Evolutionary conservation across 2,888 invertebrate genomes (phyloP).

Genomic region (Chymomyza procnemis): DNA sequence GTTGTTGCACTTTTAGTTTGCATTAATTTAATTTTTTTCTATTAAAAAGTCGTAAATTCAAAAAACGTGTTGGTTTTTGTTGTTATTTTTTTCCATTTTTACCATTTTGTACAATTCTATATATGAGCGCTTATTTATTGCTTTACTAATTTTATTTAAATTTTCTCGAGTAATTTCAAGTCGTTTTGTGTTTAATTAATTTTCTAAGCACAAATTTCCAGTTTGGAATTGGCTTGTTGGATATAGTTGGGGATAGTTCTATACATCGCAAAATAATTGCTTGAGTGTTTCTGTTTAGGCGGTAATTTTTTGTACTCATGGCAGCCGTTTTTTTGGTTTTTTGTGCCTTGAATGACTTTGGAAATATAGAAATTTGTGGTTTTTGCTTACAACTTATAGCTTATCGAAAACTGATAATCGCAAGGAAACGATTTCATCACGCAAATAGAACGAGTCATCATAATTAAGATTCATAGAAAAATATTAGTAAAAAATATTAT

Average conservation of each 20-base stretch:
- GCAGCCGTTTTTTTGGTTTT: too few species aligned
- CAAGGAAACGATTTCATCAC: too few species aligned
- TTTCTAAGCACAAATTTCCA: neutral
- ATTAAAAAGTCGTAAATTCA: slow-evolving; percentile 54
- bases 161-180: slow-evolving; percentile 3
- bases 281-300: neutral
- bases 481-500: too few species aligned
- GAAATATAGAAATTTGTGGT: too few species aligned
- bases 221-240: neutral
- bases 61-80: slow-evolving; percentile 52
- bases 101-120: slow-evolving; percentile 2
- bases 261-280: neutral
- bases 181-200: neutral
- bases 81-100: slow-evolving; percentile 29
- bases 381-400: too few species aligned
- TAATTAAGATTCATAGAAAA: too few species aligned
- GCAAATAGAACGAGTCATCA: too few species aligned
- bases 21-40: slow-evolving; percentile 42
- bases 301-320: too few species aligned
- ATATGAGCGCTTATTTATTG: neutral
- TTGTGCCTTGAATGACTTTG: too few species aligned
- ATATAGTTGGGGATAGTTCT: neutral
- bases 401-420: too few species aligned
- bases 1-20: slow-evolving; percentile 33
- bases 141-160: slow-evolving; percentile 8